Percentiles rank a stretch among this genome's conserved stretches.
These are phyloP conservation scores for Macrosoma leucophasiata DNA, from an alignment of 2,888 invertebrate genomes.

Conservation along the genomic window DNA sequence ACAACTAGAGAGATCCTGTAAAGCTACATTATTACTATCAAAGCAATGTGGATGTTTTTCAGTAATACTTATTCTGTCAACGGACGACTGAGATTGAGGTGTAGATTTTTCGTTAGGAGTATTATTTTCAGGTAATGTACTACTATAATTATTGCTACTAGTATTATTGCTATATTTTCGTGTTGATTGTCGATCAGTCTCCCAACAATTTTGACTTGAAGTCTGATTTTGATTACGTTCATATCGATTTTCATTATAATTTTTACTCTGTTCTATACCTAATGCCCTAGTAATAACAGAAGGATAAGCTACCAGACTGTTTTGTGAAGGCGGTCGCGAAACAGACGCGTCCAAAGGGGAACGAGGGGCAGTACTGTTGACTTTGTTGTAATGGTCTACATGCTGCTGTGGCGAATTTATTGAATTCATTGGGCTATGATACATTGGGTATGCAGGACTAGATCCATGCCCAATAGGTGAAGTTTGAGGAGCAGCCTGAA, in stretches of 20 bases:
- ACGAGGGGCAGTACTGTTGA: constrained; percentile 75
- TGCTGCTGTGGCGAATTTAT: constrained; percentile 84
- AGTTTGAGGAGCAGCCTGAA: constrained; percentile 81
- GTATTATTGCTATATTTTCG: constrained; percentile 69
- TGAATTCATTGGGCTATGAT: constrained; percentile 88
- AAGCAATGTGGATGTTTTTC: constrained; percentile 79
- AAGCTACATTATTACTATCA: constrained; percentile 76
- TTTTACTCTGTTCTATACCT: constrained; percentile 77
- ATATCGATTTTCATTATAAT: constrained; percentile 69
- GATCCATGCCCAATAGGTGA: constrained; percentile 84
- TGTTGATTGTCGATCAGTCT: constrained; percentile 65
- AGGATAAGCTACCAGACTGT: constrained; percentile 83
- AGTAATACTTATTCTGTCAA: constrained; percentile 57
- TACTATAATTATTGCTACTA: constrained; percentile 58
- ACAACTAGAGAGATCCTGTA: constrained; percentile 84
- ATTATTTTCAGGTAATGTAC: constrained; percentile 60
- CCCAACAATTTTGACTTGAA: constrained; percentile 75
- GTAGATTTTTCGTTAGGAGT: constrained; percentile 60
- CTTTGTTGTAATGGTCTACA: constrained; percentile 67
- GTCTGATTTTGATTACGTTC: constrained; percentile 69
- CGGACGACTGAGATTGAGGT: constrained; percentile 60
- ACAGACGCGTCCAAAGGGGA: constrained; percentile 83
- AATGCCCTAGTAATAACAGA: constrained; percentile 87
- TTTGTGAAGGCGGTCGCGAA: constrained; percentile 77
- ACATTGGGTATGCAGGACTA: constrained; percentile 88